These are phyloP conservation scores for Sphaeridia pumilis DNA, from an alignment of 2,888 invertebrate species.

Conservation along the genomic window DNA sequence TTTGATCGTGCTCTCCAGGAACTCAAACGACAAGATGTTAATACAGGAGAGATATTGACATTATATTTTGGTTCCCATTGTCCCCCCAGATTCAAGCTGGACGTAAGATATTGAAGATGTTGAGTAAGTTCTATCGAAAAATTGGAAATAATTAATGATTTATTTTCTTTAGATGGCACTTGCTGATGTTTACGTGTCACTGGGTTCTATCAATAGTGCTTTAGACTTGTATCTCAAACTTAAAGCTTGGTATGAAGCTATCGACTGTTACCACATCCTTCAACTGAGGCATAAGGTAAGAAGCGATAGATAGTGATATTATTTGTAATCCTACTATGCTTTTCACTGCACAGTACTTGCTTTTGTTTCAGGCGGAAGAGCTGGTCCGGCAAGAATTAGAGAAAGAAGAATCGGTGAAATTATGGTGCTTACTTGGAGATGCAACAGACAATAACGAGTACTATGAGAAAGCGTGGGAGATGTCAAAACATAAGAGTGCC, in stretches of 20 bases:
- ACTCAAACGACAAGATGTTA: neutral
- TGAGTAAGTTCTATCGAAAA: neutral
- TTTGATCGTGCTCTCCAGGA: neutral
- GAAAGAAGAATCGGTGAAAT: conserved; percentile 65
- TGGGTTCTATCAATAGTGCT: conserved; percentile 75
- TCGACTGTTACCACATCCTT: conserved; percentile 75
- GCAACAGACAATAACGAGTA: conserved; percentile 58
- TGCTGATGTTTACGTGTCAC: conserved; percentile 62
- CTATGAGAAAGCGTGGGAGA: conserved; percentile 83
- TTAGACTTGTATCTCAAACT: conserved; percentile 63
- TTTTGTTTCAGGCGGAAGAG: conserved; percentile 58
- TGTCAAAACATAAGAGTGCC: conserved; percentile 68
- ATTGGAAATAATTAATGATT: neutral
- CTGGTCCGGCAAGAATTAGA: conserved; percentile 66
- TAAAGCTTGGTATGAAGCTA: conserved; percentile 82
- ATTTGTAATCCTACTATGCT: conserved; percentile 1
- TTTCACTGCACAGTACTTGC: neutral
- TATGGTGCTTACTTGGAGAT: conserved; percentile 88
- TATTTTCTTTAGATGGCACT: conserved; percentile 48
- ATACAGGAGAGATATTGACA: neutral
- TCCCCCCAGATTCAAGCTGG: conserved; percentile 1
- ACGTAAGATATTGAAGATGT: conserved; percentile 4
- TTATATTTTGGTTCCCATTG: conserved; percentile 7
- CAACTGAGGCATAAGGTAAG: conserved; percentile 67
- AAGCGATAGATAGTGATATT: neutral